Evolutionary conservation across 2,113 vertebrate species (phyloP), one percentile per base, ranked within the genome.

Genomic region (Diadophis punctatus): DNA sequence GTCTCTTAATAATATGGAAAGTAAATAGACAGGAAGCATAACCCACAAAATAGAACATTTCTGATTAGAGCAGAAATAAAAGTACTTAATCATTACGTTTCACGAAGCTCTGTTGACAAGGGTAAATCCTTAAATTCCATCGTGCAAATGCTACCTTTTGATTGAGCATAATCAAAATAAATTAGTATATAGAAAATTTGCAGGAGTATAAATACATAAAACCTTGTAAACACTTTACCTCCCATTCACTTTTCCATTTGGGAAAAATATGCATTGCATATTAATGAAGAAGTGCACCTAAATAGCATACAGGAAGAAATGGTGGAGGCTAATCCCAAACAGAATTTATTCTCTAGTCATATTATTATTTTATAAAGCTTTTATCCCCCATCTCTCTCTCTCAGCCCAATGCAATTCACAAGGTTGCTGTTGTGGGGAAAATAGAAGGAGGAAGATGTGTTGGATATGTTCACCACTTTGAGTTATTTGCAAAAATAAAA

Each of bases 221-320:
- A 85, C 89, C 55, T 0, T 94, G 30, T 49, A 94, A 30, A 27
- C 92, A 80, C 74, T 80, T 20, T 80, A 43, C 27, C 92, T 48
- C 89, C 39, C 10, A 80, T 94, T 93, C 93, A 34, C 20, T 93
- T 92, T 93, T 39, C 87, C 89, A 90, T 90, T 80, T 46, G 92
- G 8, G 8, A 48, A 48, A 93, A 74, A 68, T 95, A 89, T 0
- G 25, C 90, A 93, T 91, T 27, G 3, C 91, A 87, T 12, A 63
- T 88, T 94, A 94, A 94, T 94, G 93, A 93, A 94, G 95, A 93
- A 68, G 49, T 27, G 20, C 14, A 58, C 27, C 2, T 46, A 51
- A 51, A 11, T 43, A 94, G 51, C 63, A 92, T 56, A 27, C 30
- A 60, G 46, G 55, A 51, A 90, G 53, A 30, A 27, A 10, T 10